Percentiles rank a stretch among this genome's conserved stretches.
These are phyloP conservation scores for Orgyia antiqua DNA, from an alignment of 2,888 invertebrate species.

Conservation along the genomic window DNA sequence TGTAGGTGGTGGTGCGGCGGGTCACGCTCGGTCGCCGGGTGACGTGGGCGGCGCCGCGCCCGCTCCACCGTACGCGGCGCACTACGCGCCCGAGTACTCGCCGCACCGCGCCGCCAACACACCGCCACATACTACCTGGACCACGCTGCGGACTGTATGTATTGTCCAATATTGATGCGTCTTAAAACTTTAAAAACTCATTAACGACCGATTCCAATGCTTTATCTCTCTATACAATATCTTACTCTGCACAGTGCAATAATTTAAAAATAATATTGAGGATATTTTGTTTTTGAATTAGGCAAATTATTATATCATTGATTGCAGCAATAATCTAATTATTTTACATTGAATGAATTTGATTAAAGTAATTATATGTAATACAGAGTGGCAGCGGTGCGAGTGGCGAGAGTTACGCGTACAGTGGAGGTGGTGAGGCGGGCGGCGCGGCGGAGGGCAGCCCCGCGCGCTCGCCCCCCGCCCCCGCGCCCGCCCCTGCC, in stretches of 20 bases:
- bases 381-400: slow-evolving; percentile 48
- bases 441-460: slow-evolving; percentile 71
- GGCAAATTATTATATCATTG: too few relatives aligned
- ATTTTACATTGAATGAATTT: too few relatives aligned
- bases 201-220: too few relatives aligned
- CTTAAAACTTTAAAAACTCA: too few relatives aligned
- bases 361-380: slow-evolving; percentile 5
- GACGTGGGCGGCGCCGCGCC: slow-evolving; percentile 71
- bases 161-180: too few relatives aligned
- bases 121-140: slow-evolving; percentile 70
- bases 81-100: slow-evolving; percentile 71
- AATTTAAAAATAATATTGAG: too few relatives aligned
- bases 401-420: slow-evolving; percentile 59
- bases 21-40: slow-evolving; percentile 19
- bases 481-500: slow-evolving; percentile 49
- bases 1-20: slow-evolving; percentile 12
- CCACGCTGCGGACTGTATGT: slow-evolving; percentile 55
- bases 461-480: slow-evolving; percentile 88
- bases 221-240: too few relatives aligned
- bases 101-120: slow-evolving; percentile 69
- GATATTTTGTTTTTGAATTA: too few relatives aligned
- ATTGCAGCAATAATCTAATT: too few relatives aligned
- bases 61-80: slow-evolving; percentile 74
- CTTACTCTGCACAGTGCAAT: too few relatives aligned
- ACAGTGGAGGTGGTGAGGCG: slow-evolving; percentile 47